These are phyloP conservation scores for Xanthia icteritia DNA, from an alignment of 2,888 invertebrate species.

Conservation along the genomic window DNA sequence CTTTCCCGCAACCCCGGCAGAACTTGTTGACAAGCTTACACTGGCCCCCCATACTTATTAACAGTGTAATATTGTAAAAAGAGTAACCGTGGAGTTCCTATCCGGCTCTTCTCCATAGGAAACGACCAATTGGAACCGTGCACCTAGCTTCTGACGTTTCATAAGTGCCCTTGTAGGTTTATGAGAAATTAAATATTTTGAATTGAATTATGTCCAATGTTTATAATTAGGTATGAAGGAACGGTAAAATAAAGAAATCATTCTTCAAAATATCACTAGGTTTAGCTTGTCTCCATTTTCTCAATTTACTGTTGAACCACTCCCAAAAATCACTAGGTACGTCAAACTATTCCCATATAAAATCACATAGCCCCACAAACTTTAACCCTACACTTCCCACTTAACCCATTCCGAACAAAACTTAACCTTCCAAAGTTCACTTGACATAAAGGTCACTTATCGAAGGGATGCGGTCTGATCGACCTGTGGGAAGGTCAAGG, in stretches of 20 bases:
- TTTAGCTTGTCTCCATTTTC: not conserved
- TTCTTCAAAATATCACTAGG: not conserved
- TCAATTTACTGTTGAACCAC: not conserved
- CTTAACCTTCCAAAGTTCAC: constrained; percentile 64
- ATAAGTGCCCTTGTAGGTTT: too few species aligned
- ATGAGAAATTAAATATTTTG: too few species aligned
- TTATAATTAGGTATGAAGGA: not conserved
- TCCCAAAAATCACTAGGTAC: not conserved
- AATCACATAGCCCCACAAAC: constrained; percentile 17
- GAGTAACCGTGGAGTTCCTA: too few species aligned
- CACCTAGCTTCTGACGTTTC: too few species aligned
- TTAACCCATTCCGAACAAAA: constrained; percentile 44
- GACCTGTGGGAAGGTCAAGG: constrained; percentile 54
- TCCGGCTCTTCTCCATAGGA: too few species aligned
- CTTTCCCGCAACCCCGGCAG: too few species aligned
- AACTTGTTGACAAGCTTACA: too few species aligned
- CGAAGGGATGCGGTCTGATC: constrained; percentile 61
- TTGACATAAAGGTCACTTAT: constrained; percentile 59
- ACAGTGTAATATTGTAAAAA: too few species aligned
- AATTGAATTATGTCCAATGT: not conserved
- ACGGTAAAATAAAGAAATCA: not conserved
- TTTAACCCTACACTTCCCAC: constrained; percentile 33
- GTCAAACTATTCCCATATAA: not conserved
- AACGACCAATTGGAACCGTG: too few species aligned
- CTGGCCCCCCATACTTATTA: too few species aligned